phyloP scores from a whole-genome alignment of 1,140 invertebrate genomes.

The Pseudoatta argentina region DNA sequence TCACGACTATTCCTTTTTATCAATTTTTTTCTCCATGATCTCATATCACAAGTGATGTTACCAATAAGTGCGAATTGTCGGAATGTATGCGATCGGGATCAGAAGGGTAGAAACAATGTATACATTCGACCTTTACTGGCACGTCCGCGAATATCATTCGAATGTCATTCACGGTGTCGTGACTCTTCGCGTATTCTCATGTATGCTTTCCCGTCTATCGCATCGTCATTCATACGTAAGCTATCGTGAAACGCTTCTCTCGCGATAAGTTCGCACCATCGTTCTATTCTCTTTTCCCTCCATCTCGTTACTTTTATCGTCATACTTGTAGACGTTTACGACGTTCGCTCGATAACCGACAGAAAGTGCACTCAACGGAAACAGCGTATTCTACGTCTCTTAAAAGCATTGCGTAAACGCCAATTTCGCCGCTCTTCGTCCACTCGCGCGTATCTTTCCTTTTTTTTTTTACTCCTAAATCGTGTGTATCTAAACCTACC shows the following conservation, averaged over 20 bases:
- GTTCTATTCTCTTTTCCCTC: background rate
- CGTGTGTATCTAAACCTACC: constrained; percentile 70
- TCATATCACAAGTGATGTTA: background rate
- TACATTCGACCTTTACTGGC: background rate
- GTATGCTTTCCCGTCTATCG: background rate
- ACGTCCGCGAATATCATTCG: constrained; percentile 3
- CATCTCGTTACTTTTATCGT: constrained; percentile 57
- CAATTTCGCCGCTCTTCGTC: constrained; percentile 38
- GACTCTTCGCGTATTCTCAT: background rate
- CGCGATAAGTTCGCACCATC: background rate
- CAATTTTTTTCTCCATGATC: background rate
- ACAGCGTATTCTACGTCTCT: constrained; percentile 67
- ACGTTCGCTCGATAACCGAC: constrained; percentile 58
- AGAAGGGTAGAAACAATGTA: background rate
- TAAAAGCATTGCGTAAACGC: constrained; percentile 64
- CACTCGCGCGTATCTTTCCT: background rate
- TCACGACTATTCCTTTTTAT: background rate
- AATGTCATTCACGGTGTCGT: background rate
- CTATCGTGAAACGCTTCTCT: constrained; percentile 22
- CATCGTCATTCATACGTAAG: constrained; percentile 12
- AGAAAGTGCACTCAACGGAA: constrained; percentile 65
- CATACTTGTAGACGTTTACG: constrained; percentile 65
- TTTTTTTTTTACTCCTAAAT: constrained; percentile 57
- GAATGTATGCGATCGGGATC: background rate
- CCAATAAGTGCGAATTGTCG: constrained; percentile 1